Percentiles rank a stretch among this genome's conserved stretches.
phyloP scores from a whole-genome alignment of 2,797 vertebrate species.

The Peromyscus attwateri region DNA sequence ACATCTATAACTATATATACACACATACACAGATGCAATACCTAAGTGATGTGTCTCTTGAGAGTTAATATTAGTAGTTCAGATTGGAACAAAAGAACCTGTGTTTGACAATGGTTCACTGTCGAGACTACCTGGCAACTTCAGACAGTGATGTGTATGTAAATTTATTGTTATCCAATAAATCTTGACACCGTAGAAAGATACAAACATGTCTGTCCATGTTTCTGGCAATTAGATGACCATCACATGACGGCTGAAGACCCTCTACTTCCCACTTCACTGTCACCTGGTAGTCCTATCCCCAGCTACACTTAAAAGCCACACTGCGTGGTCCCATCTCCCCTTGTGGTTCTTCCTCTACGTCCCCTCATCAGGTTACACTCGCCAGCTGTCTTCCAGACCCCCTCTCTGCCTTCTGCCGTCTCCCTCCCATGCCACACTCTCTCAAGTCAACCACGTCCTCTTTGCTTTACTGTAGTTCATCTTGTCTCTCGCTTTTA shows the following conservation, averaged over 20 bases:
- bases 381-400: background rate
- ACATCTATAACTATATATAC: background rate
- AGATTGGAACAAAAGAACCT: background rate
- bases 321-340: background rate
- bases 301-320: background rate
- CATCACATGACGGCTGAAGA: background rate
- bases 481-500: background rate
- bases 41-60: background rate
- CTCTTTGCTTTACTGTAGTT: background rate
- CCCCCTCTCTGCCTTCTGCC: background rate
- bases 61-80: background rate
- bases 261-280: background rate
- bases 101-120: background rate
- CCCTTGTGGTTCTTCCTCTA: too few species aligned
- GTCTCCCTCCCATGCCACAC: background rate
- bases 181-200: background rate
- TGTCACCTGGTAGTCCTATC: background rate
- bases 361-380: background rate
- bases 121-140: background rate
- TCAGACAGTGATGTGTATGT: background rate
- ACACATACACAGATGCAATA: background rate
- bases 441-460: background rate
- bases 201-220: background rate
- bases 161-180: background rate
- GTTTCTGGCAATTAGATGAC: background rate